Evolutionary conservation across 2,888 invertebrate species (phyloP).

Genomic region (Pyrgus malvae): DNA sequence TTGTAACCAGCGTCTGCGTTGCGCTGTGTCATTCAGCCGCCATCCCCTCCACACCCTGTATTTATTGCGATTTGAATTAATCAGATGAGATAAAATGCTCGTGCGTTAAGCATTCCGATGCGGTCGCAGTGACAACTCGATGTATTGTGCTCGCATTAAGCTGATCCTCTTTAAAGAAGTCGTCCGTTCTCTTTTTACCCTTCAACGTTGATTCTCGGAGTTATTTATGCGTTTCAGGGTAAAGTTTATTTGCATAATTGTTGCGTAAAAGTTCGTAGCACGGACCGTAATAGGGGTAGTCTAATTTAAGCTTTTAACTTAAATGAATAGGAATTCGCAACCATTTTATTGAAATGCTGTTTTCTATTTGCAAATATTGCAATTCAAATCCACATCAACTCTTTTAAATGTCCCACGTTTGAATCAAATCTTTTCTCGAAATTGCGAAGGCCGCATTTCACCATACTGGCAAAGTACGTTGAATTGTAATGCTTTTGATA

Average conservation of each 20-base stretch:
- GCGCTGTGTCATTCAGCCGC: conserved; percentile 37
- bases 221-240: conserved; percentile 29
- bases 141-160: conserved; percentile 75
- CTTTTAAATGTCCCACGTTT: too few relatives aligned
- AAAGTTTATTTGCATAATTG: conserved; percentile 29
- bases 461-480: too few relatives aligned
- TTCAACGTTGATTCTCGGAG: conserved; percentile 27
- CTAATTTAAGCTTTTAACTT: too few relatives aligned
- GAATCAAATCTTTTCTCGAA: too few relatives aligned
- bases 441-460: too few relatives aligned
- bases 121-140: conserved; percentile 77
- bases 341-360: too few relatives aligned
- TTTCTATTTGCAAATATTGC: too few relatives aligned
- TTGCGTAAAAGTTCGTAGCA: not conserved
- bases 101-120: conserved; percentile 76
- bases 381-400: too few relatives aligned
- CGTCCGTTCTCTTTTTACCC: conserved; percentile 55
- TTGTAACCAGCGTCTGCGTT: conserved; percentile 43
- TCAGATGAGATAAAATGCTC: conserved; percentile 79
- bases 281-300: not conserved
- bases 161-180: conserved; percentile 65
- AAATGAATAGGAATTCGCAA: too few relatives aligned
- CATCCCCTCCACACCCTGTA: conserved; percentile 47
- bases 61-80: conserved; percentile 82
- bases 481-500: too few relatives aligned